Evolutionary conservation across 2,797 vertebrate genomes (phyloP).

Genomic region (Paguma larvata): DNA sequence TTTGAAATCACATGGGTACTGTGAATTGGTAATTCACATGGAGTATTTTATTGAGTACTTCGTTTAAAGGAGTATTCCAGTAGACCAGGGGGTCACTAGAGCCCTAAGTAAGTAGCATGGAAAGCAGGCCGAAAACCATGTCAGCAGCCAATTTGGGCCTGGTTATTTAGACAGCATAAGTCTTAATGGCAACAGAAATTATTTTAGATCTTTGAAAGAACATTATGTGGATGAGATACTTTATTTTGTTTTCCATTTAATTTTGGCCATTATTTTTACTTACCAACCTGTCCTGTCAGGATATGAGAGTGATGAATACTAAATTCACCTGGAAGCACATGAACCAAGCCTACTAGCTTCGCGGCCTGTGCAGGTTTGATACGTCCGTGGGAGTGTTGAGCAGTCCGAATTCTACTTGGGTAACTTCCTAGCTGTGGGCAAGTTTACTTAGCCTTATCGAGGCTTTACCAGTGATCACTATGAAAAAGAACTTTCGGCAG

Average conservation of each 20-base stretch:
- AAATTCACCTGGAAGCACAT: background rate
- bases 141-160: background rate
- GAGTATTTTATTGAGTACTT: background rate
- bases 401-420: background rate
- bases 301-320: background rate
- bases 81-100: background rate
- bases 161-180: background rate
- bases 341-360: background rate
- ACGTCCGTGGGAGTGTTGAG: background rate
- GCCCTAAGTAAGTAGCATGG: background rate
- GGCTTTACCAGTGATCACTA: background rate
- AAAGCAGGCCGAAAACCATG: background rate
- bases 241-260: background rate
- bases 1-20: background rate
- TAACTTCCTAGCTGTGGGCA: background rate
- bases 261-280: background rate
- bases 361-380: background rate
- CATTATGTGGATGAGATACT: background rate
- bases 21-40: background rate
- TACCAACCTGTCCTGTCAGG: background rate
- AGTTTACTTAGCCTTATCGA: conserved; percentile 47
- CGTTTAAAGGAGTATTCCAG: background rate
- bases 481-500: background rate
- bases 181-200: background rate
- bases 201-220: conserved; percentile 21